Conservation (phyloP, 2,113 vertebrate species). For the Odobenus rosmarus region DNA sequence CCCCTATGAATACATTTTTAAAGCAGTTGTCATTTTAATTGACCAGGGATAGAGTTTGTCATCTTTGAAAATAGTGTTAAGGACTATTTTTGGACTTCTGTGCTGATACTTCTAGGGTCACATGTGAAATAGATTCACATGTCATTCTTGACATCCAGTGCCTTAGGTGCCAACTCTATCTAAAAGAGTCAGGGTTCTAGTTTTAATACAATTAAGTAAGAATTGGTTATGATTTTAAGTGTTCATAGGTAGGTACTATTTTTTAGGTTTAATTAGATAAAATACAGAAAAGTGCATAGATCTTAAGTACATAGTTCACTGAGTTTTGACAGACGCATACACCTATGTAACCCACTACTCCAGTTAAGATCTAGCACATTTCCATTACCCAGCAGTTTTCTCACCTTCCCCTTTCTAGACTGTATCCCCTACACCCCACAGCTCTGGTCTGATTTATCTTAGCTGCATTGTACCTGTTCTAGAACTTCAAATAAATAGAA, state of each 20-base stretch:
- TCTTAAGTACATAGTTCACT: slow-evolving; percentile 15
- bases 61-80: slow-evolving; percentile 26
- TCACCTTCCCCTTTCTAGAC: not conserved
- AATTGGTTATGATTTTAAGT: slow-evolving; percentile 29
- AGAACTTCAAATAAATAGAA: not conserved
- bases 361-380: not conserved
- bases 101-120: not conserved
- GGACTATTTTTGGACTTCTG: not conserved
- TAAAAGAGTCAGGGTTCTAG: not conserved
- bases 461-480: not conserved
- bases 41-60: slow-evolving; percentile 6
- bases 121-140: not conserved
- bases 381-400: not conserved
- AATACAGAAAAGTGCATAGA: not conserved
- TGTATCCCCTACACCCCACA: not conserved
- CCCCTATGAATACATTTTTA: not conserved
- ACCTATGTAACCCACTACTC: not conserved
- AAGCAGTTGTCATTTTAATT: slow-evolving; percentile 38
- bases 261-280: not conserved
- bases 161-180: not conserved
- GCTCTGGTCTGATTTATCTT: not conserved
- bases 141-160: not conserved
- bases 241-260: not conserved
- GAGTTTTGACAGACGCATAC: not conserved
- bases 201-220: slow-evolving; percentile 46